A percentile compares a stretch with the other conserved stretches of the same genome.
Conservation (phyloP, 1,140 invertebrate genomes). For the Nephotettix cincticeps region DNA sequence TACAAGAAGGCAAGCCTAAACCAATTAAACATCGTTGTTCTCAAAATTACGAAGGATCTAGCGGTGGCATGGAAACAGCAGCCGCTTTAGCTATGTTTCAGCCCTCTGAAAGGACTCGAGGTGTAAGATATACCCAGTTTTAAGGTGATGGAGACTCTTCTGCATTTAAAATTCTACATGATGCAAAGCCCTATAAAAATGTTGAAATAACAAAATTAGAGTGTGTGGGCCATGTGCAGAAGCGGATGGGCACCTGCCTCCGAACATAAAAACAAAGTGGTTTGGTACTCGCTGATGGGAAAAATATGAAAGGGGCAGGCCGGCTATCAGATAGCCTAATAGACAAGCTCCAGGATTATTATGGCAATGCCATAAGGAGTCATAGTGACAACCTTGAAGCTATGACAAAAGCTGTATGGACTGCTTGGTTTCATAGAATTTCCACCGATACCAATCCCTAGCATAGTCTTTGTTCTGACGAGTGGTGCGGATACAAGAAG, state of each 20-base stretch:
- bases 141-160: background rate
- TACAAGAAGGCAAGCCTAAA: too few species aligned
- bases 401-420: conserved; percentile 1
- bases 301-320: background rate
- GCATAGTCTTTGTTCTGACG: background rate
- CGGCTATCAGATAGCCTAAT: background rate
- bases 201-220: background rate
- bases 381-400: background rate
- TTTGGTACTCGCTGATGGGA: background rate
- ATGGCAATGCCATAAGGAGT: conserved; percentile 18
- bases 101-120: background rate
- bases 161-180: background rate
- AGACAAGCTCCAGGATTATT: background rate
- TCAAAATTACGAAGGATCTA: too few species aligned
- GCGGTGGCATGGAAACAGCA: too few species aligned
- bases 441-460: background rate
- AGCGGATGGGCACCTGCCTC: background rate
- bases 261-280: background rate
- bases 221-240: too few species aligned
- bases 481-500: background rate
- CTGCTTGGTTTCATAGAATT: background rate
- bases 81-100: background rate
- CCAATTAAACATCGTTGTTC: too few species aligned
- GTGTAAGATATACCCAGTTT: background rate
- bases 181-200: background rate